Evolutionary conservation across 2,797 vertebrate species (phyloP).

Genomic region (Intellagama lesueurii): DNA sequence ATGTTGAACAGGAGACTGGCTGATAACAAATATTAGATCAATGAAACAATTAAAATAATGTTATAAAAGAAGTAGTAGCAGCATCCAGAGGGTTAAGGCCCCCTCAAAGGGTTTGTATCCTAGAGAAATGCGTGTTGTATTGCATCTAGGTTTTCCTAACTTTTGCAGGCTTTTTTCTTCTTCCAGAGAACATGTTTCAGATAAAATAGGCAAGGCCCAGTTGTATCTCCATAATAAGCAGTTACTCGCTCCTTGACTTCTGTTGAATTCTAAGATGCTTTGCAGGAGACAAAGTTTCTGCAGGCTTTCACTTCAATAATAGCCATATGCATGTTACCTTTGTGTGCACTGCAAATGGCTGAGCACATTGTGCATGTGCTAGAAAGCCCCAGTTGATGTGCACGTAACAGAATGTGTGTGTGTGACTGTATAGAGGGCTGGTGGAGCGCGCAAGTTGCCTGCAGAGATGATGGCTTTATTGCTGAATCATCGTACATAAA

Average conservation of each 20-base stretch:
- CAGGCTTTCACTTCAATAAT: neutral
- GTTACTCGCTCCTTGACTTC: neutral
- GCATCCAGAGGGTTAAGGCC: neutral
- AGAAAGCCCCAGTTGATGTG: neutral
- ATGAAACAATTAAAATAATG: too few relatives aligned
- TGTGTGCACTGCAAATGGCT: too few relatives aligned
- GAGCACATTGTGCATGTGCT: too few relatives aligned
- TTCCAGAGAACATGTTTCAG: neutral
- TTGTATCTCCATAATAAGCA: neutral
- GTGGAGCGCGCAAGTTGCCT: too few relatives aligned
- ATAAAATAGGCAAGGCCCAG: neutral
- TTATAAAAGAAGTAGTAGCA: neutral
- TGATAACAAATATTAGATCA: too few relatives aligned
- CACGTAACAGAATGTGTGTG: neutral
- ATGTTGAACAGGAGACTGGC: too few relatives aligned
- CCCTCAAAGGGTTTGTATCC: neutral
- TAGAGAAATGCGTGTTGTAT: neutral
- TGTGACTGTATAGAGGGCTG: neutral
- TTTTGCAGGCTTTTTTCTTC: neutral
- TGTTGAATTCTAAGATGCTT: neutral
- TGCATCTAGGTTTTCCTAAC: too few relatives aligned
- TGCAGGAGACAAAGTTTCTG: neutral
- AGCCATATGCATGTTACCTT: too few relatives aligned
- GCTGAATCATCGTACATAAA: neutral
- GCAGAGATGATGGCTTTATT: neutral